phyloP scores from a whole-genome alignment of 1,140 invertebrate genomes.

The Cylas formicarius region DNA sequence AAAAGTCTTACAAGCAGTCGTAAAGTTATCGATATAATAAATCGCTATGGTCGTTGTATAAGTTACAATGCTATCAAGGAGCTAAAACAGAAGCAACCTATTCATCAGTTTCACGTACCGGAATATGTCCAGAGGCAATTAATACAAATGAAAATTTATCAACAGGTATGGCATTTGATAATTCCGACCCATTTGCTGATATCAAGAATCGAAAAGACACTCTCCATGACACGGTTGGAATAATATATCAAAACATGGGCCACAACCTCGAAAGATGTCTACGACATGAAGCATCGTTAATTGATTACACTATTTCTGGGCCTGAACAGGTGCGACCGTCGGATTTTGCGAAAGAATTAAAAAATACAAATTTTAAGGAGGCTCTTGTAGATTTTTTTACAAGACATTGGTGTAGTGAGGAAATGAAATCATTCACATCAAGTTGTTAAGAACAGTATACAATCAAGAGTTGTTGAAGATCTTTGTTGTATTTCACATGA shows the following conservation, averaged over 20 bases:
- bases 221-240: conserved; percentile 46
- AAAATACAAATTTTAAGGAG: conserved; percentile 20
- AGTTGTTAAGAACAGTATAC: conserved; percentile 19
- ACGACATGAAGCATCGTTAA: conserved; percentile 26
- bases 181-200: conserved; percentile 43
- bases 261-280: conserved; percentile 25
- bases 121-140: conserved; percentile 32
- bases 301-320: conserved; percentile 22
- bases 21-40: conserved; percentile 29
- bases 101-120: conserved; percentile 11
- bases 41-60: conserved; percentile 35
- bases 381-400: conserved; percentile 23
- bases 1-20: conserved; percentile 38
- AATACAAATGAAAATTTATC: conserved; percentile 11
- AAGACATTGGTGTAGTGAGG: conserved; percentile 21
- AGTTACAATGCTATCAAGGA: conserved; percentile 34
- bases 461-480: conserved; percentile 23
- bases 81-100: conserved; percentile 36
- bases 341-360: conserved; percentile 23
- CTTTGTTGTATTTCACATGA: conserved; percentile 25
- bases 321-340: conserved; percentile 20
- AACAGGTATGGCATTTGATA: conserved; percentile 42
- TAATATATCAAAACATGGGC: conserved; percentile 37
- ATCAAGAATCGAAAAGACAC: conserved; percentile 42
- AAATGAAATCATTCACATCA: conserved; percentile 22